Evolutionary conservation across 2,797 vertebrate genomes (phyloP).

Genomic region (Notoglanidium macrostoma): DNA sequence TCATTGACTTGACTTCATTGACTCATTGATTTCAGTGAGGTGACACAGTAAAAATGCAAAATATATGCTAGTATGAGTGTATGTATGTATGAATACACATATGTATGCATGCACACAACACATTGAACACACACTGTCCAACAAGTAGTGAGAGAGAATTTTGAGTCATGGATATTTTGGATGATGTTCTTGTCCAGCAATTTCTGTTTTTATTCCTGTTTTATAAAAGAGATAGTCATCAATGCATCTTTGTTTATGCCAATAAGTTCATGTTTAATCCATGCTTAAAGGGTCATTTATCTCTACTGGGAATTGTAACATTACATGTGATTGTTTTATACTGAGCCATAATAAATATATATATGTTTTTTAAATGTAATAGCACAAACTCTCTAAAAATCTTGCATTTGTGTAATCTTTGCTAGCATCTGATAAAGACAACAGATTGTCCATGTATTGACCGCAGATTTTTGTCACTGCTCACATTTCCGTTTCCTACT

Average conservation of each 20-base stretch:
- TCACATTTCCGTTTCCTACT: not conserved
- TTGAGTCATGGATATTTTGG: slow-evolving; percentile 25
- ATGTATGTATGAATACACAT: not conserved
- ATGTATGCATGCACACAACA: slow-evolving; percentile 24
- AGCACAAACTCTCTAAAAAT: not conserved
- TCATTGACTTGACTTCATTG: too few species aligned
- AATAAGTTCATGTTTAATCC: slow-evolving; percentile 2
- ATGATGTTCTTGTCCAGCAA: slow-evolving; percentile 10
- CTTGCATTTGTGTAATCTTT: not conserved
- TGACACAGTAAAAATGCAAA: slow-evolving; percentile 37
- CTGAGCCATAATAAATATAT: slow-evolving; percentile 17
- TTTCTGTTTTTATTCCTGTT: not conserved
- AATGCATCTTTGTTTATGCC: not conserved
- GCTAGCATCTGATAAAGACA: not conserved
- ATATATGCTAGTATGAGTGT: slow-evolving; percentile 2
- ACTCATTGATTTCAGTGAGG: slow-evolving; percentile 48
- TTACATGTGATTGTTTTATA: slow-evolving; percentile 5
- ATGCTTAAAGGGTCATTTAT: slow-evolving; percentile 1
- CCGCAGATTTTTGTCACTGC: not conserved
- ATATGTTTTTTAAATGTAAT: not conserved
- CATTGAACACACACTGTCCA: not conserved
- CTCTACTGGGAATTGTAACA: slow-evolving; percentile 9
- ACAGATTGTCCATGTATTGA: not conserved
- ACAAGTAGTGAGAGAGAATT: slow-evolving; percentile 18
- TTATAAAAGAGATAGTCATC: not conserved